Conservation (phyloP, 1,140 invertebrate species). For the Atopsyche davidsoni region DNA sequence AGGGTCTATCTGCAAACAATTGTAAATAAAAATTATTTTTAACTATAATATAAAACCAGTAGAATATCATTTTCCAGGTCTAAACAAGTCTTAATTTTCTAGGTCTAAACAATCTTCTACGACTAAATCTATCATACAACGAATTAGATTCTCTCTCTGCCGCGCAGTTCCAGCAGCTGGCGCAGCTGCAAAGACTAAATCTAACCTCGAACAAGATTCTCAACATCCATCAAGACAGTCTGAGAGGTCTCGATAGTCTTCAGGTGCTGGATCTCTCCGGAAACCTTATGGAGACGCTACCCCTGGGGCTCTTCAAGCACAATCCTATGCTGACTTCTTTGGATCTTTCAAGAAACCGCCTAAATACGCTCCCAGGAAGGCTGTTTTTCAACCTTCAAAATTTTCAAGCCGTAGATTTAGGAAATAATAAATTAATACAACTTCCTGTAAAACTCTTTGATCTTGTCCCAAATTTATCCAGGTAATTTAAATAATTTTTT, state of each 20-base stretch:
- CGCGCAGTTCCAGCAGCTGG: conserved; percentile 11
- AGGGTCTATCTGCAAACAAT: too few relatives aligned
- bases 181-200: conserved; percentile 14
- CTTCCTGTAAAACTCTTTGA: conserved; percentile 11
- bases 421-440: conserved; percentile 15
- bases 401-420: conserved; percentile 13
- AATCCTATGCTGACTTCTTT: conserved; percentile 5
- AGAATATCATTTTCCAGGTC: too few relatives aligned
- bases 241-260: conserved; percentile 8
- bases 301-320: conserved; percentile 4
- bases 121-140: conserved; percentile 18
- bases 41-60: not conserved
- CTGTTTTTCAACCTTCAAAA: conserved; percentile 6
- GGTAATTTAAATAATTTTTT: conserved; percentile 7
- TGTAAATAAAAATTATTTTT: conserved; percentile 1
- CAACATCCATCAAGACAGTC: conserved; percentile 1
- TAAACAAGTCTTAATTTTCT: conserved; percentile 1
- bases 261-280: conserved; percentile 12
- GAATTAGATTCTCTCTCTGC: conserved; percentile 5
- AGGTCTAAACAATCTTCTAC: conserved; percentile 16
- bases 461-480: conserved; percentile 5
- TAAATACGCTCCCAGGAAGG: conserved; percentile 6
- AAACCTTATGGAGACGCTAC: conserved; percentile 14
- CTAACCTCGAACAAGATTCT: conserved; percentile 11
- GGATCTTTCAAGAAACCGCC: conserved; percentile 10